Base-by-base conservation (phyloP, 2,797 vertebrate genomes). In the Zonotrichia albicollis region DNA sequence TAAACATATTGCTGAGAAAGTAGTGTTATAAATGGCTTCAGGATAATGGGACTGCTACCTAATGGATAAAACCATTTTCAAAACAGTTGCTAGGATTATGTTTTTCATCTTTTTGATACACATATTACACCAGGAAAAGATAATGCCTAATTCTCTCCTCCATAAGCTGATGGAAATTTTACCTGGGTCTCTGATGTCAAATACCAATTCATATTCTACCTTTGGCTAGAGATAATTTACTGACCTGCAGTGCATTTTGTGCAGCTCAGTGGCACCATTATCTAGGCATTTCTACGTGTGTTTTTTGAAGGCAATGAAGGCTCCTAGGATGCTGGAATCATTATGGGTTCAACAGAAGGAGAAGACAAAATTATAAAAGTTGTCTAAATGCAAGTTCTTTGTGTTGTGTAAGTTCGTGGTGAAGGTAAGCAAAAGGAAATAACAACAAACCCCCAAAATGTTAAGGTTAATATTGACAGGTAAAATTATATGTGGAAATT, bases 21-120 rank as follows among this genome's bases (percentile, higher is more conserved):
- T 64, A 75, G 16, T 19, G 32, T 70, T 58, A 65, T n/a, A 88
- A 91, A 92, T 38, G 48, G 16, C 42, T 87, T 87, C 40, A 45
- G 26, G 45, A 71, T 83, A 91, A 87, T 64, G 25, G 46, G 15
- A 67, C 45, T 90, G 32, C 42, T 72, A 45, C 77, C 34, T 91
- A 90, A 88, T 43, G 58, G 87, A 74, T 80, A 77, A 89, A 87
- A 57, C 18, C 12, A 71, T 85, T 94, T 92, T 80, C 61, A 61
- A 74, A 77, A 50, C 29, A 30, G 57, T 67, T 91, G 40, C 17
- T 60, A 61, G 67, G 72, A 46, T 71, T 80, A 76, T 45, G 45
- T 25, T 51, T 92, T 95, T 80, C 45, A 64, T 51, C 51, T 82
- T 84, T 93, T 50, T 83, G 32, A 77, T 80, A 60, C 46, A 32